A percentile compares a stretch with the other conserved stretches of the same genome.
phyloP scores from a whole-genome alignment of 2,888 invertebrate genomes.

The Calliopum simillimum region DNA sequence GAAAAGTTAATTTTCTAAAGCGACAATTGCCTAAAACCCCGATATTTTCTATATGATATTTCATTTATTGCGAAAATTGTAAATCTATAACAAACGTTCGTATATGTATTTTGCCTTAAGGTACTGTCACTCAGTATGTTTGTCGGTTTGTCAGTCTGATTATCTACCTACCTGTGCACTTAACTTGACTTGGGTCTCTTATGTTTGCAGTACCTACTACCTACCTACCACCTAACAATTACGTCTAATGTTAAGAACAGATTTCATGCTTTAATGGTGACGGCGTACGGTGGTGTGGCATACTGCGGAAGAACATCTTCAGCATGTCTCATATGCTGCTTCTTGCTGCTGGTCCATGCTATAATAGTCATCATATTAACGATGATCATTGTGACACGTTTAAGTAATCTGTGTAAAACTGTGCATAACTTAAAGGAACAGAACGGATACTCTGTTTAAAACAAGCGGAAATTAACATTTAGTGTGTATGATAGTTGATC shows the following conservation, averaged over 20 bases:
- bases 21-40: too few species aligned
- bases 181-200: conserved; percentile 50
- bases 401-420: background rate
- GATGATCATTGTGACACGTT: background rate
- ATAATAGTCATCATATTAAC: background rate
- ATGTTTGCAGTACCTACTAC: conserved; percentile 48
- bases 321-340: background rate
- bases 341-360: too few species aligned
- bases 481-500: too few species aligned
- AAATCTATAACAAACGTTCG: too few species aligned
- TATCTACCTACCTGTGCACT: conserved; percentile 1
- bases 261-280: conserved; percentile 49
- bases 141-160: conserved; percentile 15
- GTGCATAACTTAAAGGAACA: background rate
- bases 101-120: too few species aligned
- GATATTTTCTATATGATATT: too few species aligned
- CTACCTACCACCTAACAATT: too few species aligned
- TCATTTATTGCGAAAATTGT: too few species aligned
- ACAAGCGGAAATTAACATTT: too few species aligned
- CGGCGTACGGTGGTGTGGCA: background rate
- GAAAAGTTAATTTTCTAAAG: too few species aligned
- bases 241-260: conserved; percentile 59
- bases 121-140: background rate
- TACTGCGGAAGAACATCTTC: background rate
- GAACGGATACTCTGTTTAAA: too few species aligned